phyloP scores from a whole-genome alignment of 2,113 vertebrate species.

The Sciurus niger region DNA sequence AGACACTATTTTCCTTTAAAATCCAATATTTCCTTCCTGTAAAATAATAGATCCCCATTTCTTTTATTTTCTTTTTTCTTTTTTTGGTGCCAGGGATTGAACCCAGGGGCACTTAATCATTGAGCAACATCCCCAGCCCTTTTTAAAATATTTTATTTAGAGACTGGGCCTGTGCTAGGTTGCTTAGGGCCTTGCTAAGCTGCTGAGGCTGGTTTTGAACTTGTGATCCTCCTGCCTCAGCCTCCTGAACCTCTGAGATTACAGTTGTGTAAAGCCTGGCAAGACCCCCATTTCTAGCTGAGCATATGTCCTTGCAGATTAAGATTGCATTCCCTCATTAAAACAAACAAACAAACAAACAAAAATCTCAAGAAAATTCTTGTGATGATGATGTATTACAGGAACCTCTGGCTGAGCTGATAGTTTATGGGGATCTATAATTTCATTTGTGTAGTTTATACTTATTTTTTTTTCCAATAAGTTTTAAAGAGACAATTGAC shows the following conservation, averaged over 20 bases:
- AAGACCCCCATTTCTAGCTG: neutral
- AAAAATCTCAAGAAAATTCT: neutral
- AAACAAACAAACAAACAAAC: too few species aligned
- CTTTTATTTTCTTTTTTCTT: neutral
- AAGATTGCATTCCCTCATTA: neutral
- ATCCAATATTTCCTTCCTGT: neutral
- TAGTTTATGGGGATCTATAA: too few species aligned
- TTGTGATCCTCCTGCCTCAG: too few species aligned
- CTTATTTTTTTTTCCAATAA: neutral
- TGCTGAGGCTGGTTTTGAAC: too few species aligned
- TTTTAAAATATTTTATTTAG: too few species aligned
- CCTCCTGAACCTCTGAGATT: too few species aligned
- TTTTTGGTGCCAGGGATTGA: too few species aligned
- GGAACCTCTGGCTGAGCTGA: neutral
- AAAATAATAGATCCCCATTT: neutral
- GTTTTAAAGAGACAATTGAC: neutral
- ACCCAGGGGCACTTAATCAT: too few species aligned
- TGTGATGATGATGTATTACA: neutral
- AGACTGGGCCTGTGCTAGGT: too few species aligned
- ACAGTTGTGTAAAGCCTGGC: too few species aligned
- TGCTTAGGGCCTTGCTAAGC: too few species aligned
- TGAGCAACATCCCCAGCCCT: too few species aligned
- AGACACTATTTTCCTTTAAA: conserved; percentile 6
- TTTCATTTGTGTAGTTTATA: neutral
- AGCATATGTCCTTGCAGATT: neutral